Evolutionary conservation across 2,113 vertebrate genomes (phyloP), one percentile per base, ranked within the genome.

Genomic region (Gnathonemus longibarbis): DNA sequence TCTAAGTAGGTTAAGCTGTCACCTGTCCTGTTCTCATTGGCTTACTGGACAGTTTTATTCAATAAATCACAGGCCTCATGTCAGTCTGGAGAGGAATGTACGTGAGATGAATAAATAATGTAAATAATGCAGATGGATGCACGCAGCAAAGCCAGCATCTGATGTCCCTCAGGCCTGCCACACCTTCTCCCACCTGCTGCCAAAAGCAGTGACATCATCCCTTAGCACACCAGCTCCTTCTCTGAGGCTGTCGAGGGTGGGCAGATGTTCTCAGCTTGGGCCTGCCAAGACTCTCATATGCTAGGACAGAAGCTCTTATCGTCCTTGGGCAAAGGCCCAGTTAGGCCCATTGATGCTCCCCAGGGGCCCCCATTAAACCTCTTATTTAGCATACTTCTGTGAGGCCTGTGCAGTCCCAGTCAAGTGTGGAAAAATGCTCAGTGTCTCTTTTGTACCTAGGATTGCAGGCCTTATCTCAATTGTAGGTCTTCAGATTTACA

Each of bases 161-260:
- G 45, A 24, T 87, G 21, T 89, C 84, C 46, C 48, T 74, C 45
- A 74, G 31, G 10, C 10, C 35, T 7, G 74, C 31, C 77, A 24
- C 86, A 58, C 86, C 89, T 89, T 91, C 91, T 92, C 91, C 88
- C 74, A 88, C 7, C 24, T 48, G 35, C 52, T 31, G 24, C 31
- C 90, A 91, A 92, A 94, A 94, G 87, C 84, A 92, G 94, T 95
- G 84, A 94, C 93, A 94, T 95, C 93, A 94, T 93, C 91, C 86
- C 35, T 88, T 90, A 83, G 88, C 77, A 56, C 87, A 74, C 93
- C 91, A 92, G 19, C 2, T 58, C 46, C 86, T 83, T 91, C 93
- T 91, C 93, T 92, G 13, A 50, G 66, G 91, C 17, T 46, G 74
- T 74, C 88, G 56, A 58, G 56, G 83, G 50, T 35, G 35, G 70